Evolutionary conservation across 2,888 invertebrate genomes (phyloP).

Genomic region (Epinotia brunnichana): DNA sequence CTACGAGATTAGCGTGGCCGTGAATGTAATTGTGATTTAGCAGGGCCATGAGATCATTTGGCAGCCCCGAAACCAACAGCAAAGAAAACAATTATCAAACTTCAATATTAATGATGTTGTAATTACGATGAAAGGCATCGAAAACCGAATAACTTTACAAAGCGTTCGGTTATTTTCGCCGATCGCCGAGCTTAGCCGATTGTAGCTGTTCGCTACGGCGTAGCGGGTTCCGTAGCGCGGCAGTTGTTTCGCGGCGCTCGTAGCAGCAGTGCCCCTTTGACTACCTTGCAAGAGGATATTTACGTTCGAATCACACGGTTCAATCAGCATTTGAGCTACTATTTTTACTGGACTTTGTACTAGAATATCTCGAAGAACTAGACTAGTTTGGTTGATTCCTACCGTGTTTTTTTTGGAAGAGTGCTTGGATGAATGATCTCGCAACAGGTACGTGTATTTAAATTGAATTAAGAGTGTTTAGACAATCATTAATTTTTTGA

Average conservation of each 20-base stretch:
- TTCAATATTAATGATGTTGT: slow-evolving; percentile 31
- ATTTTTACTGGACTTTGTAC: slow-evolving; percentile 25
- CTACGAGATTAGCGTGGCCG: too few species aligned
- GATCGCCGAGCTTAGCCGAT: slow-evolving; percentile 61
- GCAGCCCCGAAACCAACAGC: slow-evolving; percentile 1
- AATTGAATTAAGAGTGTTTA: neutral
- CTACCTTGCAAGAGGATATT: slow-evolving; percentile 49
- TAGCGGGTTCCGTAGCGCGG: slow-evolving; percentile 67
- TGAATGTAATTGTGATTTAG: too few species aligned
- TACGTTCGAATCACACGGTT: slow-evolving; percentile 42
- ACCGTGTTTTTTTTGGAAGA: slow-evolving; percentile 40
- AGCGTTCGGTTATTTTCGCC: slow-evolving; percentile 67
- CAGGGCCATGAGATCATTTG: neutral
- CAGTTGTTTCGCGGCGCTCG: slow-evolving; percentile 74
- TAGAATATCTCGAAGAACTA: slow-evolving; percentile 12
- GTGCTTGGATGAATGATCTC: slow-evolving; percentile 56
- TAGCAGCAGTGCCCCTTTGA: slow-evolving; percentile 56
- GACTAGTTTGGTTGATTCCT: slow-evolving; percentile 26
- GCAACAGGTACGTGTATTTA: slow-evolving; percentile 56
- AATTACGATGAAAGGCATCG: slow-evolving; percentile 29
- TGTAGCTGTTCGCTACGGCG: slow-evolving; percentile 60
- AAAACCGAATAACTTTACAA: slow-evolving; percentile 59
- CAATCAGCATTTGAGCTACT: neutral
- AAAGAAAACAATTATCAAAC: slow-evolving; percentile 35
- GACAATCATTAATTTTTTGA: neutral